These are phyloP conservation scores for Plectus sambesii DNA, from an alignment of 1,140 invertebrate genomes.

Conservation along the genomic window DNA sequence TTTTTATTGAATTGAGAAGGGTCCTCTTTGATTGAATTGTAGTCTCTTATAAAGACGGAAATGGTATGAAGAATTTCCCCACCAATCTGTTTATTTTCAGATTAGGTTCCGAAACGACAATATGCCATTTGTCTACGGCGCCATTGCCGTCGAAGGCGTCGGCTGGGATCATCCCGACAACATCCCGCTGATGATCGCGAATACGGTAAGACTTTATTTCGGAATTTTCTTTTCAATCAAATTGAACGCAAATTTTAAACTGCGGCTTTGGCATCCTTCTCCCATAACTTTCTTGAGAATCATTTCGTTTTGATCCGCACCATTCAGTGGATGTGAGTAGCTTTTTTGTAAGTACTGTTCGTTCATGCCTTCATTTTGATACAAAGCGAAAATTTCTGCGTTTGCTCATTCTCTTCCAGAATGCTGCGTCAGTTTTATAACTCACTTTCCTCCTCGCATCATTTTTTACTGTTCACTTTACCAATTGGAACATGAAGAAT, in stretches of 20 bases:
- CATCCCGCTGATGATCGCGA: slow-evolving; percentile 93
- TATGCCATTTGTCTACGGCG: slow-evolving; percentile 28
- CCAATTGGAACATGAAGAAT: no score
- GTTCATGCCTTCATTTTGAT: no score
- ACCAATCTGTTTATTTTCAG: not conserved
- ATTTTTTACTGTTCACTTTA: no score
- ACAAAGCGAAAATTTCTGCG: no score
- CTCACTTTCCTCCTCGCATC: no score
- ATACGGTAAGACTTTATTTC: slow-evolving; percentile 75
- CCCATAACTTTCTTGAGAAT: slow-evolving; percentile 1
- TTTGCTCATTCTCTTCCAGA: no score
- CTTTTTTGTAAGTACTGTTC: not conserved
- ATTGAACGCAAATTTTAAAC: slow-evolving; percentile 9
- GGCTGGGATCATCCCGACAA: slow-evolving; percentile 91
- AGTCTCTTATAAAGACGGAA: no score
- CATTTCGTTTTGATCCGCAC: no score
- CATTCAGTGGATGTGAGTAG: not conserved
- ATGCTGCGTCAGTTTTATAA: no score
- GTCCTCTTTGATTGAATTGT: no score
- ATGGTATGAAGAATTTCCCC: no score
- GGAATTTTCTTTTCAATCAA: slow-evolving; percentile 46
- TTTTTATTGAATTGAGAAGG: no score
- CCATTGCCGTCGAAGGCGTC: slow-evolving; percentile 73
- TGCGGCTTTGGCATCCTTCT: not conserved
- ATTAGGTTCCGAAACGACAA: slow-evolving; percentile 35